Evolutionary conservation across 1,140 invertebrate genomes (phyloP), one percentile per base, ranked within the genome.

Genomic region (Lepidurus arcticus): DNA sequence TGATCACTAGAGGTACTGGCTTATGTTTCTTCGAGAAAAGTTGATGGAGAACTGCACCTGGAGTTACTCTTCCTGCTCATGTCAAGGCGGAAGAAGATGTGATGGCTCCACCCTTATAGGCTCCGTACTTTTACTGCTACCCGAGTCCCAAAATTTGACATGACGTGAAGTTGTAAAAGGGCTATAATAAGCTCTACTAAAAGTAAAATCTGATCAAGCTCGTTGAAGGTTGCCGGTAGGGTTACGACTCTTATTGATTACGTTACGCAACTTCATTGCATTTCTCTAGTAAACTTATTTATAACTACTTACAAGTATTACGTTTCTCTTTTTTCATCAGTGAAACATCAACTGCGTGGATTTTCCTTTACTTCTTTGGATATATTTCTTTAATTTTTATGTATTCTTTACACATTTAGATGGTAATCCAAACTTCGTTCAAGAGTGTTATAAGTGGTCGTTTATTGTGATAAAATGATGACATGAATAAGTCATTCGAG

Each of bases 71-170:
- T 65, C 53, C 53, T 65, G 16, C 7, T 9, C 53, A n/a, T 65
- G 53, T 65, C 8, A 65, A 65, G 53, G 53, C 53, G 53, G 53
- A 65, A 65, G 53, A 65, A 16, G 53, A 65, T 65, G 16, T 16
- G 21, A 13, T 65, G 13, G 53, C 53, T 65, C 53, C 53, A 65
- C 53, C 53, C 53, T 9, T 65, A 16, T 65, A 16, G 9, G n/a
- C 21, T 65, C 53, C 13, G 53, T n/a, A n/a, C 53, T 65, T 65
- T 7, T 16, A 21, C 53, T 65, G 13, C 53, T 65, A 65, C 53
- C 13, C 21, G 53, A 65, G 21, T 16, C n/a, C 21, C 53, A 0
- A 21, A 13, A 1, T 65, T 34, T 4, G n/a, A 10, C 13, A 7
- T n/a, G 6, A 65, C 13, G 6, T 7, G 7, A 65, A 21, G 16